These are phyloP conservation scores for Sebastes kiyomatsui DNA, from an alignment of 2,797 vertebrate species.

Conservation along the genomic window DNA sequence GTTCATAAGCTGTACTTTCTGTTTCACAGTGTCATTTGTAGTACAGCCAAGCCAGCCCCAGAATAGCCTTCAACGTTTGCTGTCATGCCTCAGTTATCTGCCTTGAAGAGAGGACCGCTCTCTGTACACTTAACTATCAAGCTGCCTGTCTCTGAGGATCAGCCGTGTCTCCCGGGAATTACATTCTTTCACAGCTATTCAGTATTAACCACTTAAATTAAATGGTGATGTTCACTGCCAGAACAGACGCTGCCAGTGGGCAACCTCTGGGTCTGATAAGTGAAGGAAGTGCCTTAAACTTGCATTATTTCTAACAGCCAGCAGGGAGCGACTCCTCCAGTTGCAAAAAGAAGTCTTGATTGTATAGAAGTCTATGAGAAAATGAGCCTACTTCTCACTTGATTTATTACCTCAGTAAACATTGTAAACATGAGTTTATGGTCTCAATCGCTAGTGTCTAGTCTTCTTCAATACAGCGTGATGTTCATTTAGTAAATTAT, in stretches of 20 bases:
- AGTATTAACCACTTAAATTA: background rate
- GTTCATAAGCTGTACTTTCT: slow-evolving; percentile 4
- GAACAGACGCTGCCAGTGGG: background rate
- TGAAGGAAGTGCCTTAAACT: too few relatives aligned
- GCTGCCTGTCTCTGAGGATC: slow-evolving; percentile 20
- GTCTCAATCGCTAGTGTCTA: too few relatives aligned
- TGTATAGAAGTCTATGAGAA: too few relatives aligned
- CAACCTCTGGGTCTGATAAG: too few relatives aligned
- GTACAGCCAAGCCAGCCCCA: background rate
- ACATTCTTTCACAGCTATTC: background rate
- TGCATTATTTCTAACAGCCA: too few relatives aligned
- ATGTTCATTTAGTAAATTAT: too few relatives aligned
- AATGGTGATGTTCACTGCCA: background rate
- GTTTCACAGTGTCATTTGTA: slow-evolving; percentile 19
- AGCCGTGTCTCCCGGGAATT: background rate
- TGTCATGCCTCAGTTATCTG: slow-evolving; percentile 32
- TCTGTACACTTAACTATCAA: slow-evolving; percentile 5
- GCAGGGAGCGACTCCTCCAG: too few relatives aligned
- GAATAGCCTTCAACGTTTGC: slow-evolving; percentile 10
- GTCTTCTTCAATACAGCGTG: too few relatives aligned
- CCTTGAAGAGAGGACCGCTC: background rate
- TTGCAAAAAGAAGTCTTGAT: too few relatives aligned
- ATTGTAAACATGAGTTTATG: too few relatives aligned
- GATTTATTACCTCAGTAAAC: too few relatives aligned
- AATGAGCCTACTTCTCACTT: too few relatives aligned